phyloP scores from a whole-genome alignment of 1,140 invertebrate genomes.

The Diorhabda elongata region DNA sequence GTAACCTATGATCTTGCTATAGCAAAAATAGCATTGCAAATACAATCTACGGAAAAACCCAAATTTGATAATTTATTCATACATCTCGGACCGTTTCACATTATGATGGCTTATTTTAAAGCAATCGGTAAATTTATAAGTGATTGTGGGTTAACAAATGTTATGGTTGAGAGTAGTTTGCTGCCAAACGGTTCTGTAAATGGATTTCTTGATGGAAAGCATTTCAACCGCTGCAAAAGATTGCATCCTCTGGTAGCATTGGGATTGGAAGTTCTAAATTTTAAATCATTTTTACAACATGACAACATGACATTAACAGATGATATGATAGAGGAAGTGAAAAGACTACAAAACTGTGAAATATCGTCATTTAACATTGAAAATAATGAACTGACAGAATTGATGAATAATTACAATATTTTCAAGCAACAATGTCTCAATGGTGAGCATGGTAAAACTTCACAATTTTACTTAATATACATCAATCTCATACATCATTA shows the following conservation, averaged over 20 bases:
- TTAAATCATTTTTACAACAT: conserved; percentile 7
- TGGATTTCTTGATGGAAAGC: conserved; percentile 17
- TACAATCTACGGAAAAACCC: conserved; percentile 28
- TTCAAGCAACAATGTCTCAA: conserved; percentile 26
- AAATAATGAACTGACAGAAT: conserved; percentile 22
- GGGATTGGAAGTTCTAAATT: conserved; percentile 10
- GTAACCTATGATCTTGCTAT: conserved; percentile 42
- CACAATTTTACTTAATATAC: conserved; percentile 42
- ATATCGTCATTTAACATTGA: not conserved
- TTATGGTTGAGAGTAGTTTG: conserved; percentile 12
- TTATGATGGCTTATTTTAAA: conserved; percentile 32
- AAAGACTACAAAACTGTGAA: not conserved
- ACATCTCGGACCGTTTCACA: conserved; percentile 39
- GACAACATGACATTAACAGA: not conserved
- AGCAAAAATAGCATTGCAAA: conserved; percentile 45
- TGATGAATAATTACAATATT: conserved; percentile 23
- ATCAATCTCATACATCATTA: conserved; percentile 39
- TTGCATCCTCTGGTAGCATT: conserved; percentile 20
- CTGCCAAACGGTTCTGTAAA: conserved; percentile 24
- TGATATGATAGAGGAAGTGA: not conserved
- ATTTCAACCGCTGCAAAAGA: conserved; percentile 28
- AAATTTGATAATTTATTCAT: conserved; percentile 40
- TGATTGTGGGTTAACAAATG: conserved; percentile 35
- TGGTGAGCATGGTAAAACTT: conserved; percentile 40
- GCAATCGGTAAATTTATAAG: conserved; percentile 41